Conservation (phyloP, 2,888 invertebrate species). For the Drosophila neoperkinsi region DNA sequence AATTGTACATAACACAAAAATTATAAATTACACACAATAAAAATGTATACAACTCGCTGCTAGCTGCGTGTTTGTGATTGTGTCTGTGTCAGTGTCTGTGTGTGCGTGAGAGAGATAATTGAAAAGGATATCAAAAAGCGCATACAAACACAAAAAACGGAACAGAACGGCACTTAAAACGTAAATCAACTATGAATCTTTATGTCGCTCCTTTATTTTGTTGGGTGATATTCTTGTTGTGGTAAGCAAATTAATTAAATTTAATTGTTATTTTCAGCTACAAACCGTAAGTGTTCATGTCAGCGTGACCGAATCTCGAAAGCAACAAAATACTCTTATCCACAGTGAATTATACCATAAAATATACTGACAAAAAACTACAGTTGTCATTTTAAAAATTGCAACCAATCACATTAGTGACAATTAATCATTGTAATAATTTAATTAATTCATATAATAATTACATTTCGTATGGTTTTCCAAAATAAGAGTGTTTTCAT, state of each 20-base stretch:
- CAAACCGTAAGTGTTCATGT: conserved; percentile 78
- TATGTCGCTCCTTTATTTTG: conserved; percentile 63
- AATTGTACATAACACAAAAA: conserved; percentile 55
- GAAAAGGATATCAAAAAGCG: conserved; percentile 39
- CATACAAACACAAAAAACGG: conserved; percentile 47
- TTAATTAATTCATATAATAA: too few relatives aligned
- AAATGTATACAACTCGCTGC: conserved; percentile 28
- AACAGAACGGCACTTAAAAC: conserved; percentile 35
- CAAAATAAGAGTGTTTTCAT: too few relatives aligned
- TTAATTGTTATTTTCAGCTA: conserved; percentile 62
- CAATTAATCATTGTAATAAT: neutral
- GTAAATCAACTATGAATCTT: conserved; percentile 31
- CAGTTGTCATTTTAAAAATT: neutral
- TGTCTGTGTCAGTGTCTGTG: conserved; percentile 8
- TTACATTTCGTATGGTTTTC: too few relatives aligned
- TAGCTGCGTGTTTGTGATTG: conserved; percentile 4
- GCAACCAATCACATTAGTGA: neutral
- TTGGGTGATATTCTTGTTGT: conserved; percentile 48
- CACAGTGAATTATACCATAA: neutral
- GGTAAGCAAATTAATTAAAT: conserved; percentile 48
- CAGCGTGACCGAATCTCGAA: conserved; percentile 38
- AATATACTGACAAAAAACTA: neutral
- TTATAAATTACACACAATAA: conserved; percentile 51
- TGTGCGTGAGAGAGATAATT: conserved; percentile 22
- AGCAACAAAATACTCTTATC: conserved; percentile 4